These are phyloP conservation scores for Laothoe populi DNA, from an alignment of 2,888 invertebrate species.

Conservation along the genomic window DNA sequence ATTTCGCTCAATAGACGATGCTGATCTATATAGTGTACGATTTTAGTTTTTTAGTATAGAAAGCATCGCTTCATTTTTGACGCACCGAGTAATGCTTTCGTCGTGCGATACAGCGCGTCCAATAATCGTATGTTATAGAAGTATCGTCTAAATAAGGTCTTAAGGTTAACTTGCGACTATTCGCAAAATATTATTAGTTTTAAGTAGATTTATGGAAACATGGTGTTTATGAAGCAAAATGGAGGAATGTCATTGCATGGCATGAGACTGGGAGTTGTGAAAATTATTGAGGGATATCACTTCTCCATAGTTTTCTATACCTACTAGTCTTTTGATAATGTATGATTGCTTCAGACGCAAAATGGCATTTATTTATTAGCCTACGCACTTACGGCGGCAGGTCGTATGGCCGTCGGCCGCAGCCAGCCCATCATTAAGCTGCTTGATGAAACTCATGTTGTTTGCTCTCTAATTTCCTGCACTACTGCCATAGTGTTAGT, in stretches of 20 bases:
- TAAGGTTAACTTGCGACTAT: conserved; percentile 7
- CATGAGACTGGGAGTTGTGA: background rate
- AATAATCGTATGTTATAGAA: background rate
- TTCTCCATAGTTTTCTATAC: background rate
- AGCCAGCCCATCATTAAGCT: conserved; percentile 62
- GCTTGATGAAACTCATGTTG: conserved; percentile 74
- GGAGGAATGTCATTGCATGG: background rate
- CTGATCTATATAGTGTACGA: background rate
- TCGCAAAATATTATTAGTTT: conserved; percentile 26
- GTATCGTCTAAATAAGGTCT: background rate
- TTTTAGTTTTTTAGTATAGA: background rate
- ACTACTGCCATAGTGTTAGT: conserved; percentile 72
- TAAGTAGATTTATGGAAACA: conserved; percentile 12
- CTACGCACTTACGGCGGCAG: conserved; percentile 40
- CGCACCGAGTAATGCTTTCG: no score
- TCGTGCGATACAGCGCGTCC: no score
- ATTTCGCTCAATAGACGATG: background rate
- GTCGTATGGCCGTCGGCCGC: conserved; percentile 46
- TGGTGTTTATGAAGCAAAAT: conserved; percentile 22
- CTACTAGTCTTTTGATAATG: conserved; percentile 25
- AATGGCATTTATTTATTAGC: conserved; percentile 46
- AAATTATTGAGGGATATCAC: background rate
- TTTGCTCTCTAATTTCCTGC: conserved; percentile 75
- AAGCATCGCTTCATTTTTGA: no score
- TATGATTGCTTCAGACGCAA: conserved; percentile 21